Conservation (phyloP, 2,888 invertebrate genomes). For the Lissocephala sabroskyi region DNA sequence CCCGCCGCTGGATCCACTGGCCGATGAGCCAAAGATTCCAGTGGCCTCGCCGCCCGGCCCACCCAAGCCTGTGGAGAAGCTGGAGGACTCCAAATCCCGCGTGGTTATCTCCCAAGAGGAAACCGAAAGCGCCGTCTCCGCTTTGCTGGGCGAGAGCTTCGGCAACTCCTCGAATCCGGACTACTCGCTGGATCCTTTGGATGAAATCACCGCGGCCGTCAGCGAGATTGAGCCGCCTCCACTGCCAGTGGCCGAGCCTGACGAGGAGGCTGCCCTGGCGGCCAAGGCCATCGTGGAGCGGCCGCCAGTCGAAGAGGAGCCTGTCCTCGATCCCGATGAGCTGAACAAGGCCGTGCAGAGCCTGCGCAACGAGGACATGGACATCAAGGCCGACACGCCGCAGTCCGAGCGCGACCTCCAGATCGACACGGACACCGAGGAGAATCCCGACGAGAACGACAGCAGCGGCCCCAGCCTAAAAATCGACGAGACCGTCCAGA, state of each 20-base stretch:
- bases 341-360: slow-evolving; percentile 89
- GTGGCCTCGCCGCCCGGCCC: slow-evolving; percentile 71
- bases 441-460: slow-evolving; percentile 77
- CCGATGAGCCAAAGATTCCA: slow-evolving; percentile 70
- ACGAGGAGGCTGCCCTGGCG: slow-evolving; percentile 72
- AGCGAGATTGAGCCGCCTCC: slow-evolving; percentile 57
- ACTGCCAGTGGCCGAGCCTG: slow-evolving; percentile 61
- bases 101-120: slow-evolving; percentile 91
- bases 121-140: slow-evolving; percentile 93
- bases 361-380: slow-evolving; percentile 80
- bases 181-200: slow-evolving; percentile 72
- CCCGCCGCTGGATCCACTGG: slow-evolving; percentile 68
- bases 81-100: slow-evolving; percentile 82
- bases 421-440: slow-evolving; percentile 90
- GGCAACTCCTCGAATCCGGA: slow-evolving; percentile 76
- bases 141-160: slow-evolving; percentile 88
- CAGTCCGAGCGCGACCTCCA: slow-evolving; percentile 87
- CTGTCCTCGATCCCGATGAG: slow-evolving; percentile 77
- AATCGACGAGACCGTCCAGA: slow-evolving; percentile 58
- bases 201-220: slow-evolving; percentile 63
- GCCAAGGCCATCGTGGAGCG: slow-evolving; percentile 71
- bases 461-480: slow-evolving; percentile 68
- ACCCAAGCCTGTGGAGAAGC: slow-evolving; percentile 74
- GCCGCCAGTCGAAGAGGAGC: slow-evolving; percentile 77
- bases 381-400: slow-evolving; percentile 87